Conservation (phyloP, 2,797 vertebrate species). For the Micropoecilia bifurca region DNA sequence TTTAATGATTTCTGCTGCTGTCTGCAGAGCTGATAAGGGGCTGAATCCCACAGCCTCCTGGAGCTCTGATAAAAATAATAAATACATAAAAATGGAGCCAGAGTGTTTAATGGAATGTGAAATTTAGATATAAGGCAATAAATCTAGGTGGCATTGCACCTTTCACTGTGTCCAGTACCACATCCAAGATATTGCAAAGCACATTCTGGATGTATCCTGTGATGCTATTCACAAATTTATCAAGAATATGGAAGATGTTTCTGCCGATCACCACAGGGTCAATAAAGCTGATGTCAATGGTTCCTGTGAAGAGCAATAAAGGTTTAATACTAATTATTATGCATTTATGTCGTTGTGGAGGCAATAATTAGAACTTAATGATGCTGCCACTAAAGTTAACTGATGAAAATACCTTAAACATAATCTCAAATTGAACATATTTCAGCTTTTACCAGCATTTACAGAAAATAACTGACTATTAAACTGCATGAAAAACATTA, state of each 20-base stretch:
- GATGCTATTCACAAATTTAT: slow-evolving; percentile 55
- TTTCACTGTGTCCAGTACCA: slow-evolving; percentile 58
- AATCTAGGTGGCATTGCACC: slow-evolving; percentile 43
- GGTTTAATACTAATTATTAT: no score
- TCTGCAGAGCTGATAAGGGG: slow-evolving; percentile 62
- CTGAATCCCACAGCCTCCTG: slow-evolving; percentile 67
- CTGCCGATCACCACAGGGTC: slow-evolving; percentile 69
- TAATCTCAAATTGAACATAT: background rate
- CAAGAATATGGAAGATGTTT: slow-evolving; percentile 52
- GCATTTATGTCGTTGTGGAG: no score
- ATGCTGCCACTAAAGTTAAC: background rate
- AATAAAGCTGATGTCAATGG: slow-evolving; percentile 60
- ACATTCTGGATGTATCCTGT: slow-evolving; percentile 48
- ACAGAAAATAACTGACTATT: background rate
- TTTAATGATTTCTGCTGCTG: slow-evolving; percentile 59
- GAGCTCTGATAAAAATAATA: slow-evolving; percentile 50
- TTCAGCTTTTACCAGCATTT: background rate
- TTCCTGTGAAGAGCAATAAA: slow-evolving; percentile 47
- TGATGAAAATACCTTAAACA: background rate
- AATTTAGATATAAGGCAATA: background rate
- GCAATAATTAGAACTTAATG: background rate
- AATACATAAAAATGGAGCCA: background rate
- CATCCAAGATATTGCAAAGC: slow-evolving; percentile 59
- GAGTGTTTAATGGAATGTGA: no score
- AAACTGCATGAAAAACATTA: background rate